Evolutionary conservation across 2,113 vertebrate species (phyloP).

Genomic region (Diphyllodes magnificus): DNA sequence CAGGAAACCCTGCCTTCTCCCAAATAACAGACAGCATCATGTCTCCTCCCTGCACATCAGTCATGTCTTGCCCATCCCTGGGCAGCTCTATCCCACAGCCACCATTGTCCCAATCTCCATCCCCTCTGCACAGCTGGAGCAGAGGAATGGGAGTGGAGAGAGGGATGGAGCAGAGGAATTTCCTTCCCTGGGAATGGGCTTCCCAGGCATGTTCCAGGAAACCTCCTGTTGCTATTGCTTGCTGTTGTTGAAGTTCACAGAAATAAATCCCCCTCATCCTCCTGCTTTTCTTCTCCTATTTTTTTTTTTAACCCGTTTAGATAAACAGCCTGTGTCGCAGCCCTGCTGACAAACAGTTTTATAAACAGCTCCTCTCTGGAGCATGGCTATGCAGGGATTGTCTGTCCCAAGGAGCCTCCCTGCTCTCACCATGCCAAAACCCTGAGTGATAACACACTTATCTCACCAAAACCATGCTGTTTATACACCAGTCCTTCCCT

Average conservation of each 20-base stretch:
- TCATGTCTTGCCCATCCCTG: background rate
- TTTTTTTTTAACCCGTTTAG: background rate
- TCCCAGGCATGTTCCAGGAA: constrained; percentile 1
- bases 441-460: background rate
- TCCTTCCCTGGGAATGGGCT: constrained; percentile 43
- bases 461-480: background rate
- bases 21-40: background rate
- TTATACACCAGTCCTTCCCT: background rate
- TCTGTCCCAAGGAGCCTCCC: background rate
- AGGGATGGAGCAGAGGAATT: background rate
- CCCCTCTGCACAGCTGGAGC: background rate
- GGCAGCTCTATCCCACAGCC: background rate
- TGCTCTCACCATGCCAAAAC: background rate
- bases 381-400: background rate
- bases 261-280: background rate
- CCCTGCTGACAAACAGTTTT: background rate
- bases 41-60: background rate
- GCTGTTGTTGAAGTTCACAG: background rate
- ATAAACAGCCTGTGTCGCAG: background rate
- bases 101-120: background rate
- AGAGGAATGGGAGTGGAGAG: background rate
- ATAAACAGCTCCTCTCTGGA: background rate
- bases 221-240: constrained; percentile 51
- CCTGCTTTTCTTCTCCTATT: background rate
- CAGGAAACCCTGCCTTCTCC: constrained; percentile 12